These are phyloP conservation scores for Caenorhabditis panamensis DNA, from an alignment of 2,888 invertebrate genomes.

Conservation along the genomic window DNA sequence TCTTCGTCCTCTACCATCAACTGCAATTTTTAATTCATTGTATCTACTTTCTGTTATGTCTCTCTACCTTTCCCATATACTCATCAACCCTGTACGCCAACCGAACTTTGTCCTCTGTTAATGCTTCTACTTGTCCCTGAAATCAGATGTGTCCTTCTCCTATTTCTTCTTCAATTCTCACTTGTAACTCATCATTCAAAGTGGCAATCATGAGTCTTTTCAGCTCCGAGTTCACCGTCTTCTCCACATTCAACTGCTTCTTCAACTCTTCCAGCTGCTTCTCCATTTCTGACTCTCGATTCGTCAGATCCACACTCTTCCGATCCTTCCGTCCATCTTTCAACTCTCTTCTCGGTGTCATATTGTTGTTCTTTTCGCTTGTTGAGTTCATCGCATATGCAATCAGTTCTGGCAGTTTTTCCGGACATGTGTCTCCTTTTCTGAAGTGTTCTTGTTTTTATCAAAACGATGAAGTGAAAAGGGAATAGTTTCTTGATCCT, in stretches of 20 bases:
- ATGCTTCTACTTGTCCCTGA: constrained; percentile 89
- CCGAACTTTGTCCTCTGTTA: constrained; percentile 93
- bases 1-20: constrained; percentile 87
- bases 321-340: constrained; percentile 36
- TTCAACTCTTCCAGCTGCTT: constrained; percentile 46
- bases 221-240: constrained; percentile 91
- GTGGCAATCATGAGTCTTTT: constrained; percentile 94
- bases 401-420: constrained; percentile 58
- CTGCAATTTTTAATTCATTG: constrained; percentile 49
- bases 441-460: constrained; percentile 12
- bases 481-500: no score
- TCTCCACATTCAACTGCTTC: constrained; percentile 62
- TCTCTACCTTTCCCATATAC: constrained; percentile 91
- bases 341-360: constrained; percentile 22
- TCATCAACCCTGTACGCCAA: constrained; percentile 90
- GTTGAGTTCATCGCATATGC: constrained; percentile 51
- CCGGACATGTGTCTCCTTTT: constrained; percentile 43
- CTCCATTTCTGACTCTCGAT: constrained; percentile 40
- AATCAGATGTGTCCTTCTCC: background rate
- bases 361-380: constrained; percentile 45
- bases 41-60: no score
- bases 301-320: constrained; percentile 35
- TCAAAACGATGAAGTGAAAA: background rate
- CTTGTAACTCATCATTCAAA: constrained; percentile 93
- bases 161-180: constrained; percentile 76